Evolutionary conservation across 37 sponge, comb jelly and placozoan genomes (phyloP), one percentile per base, ranked within the genome.

Genomic region (Beroe ovata): DNA sequence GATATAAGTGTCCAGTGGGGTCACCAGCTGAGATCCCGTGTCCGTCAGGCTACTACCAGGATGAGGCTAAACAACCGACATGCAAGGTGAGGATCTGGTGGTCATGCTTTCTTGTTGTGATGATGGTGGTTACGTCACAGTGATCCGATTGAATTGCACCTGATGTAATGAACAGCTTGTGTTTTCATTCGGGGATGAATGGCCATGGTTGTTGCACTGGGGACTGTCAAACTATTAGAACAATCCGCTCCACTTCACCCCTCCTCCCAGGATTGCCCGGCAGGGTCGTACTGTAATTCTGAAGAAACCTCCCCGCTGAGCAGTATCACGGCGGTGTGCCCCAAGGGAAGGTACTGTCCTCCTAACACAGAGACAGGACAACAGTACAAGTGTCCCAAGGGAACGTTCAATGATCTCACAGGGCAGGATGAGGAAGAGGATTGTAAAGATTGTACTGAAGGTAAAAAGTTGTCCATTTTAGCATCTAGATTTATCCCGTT

Each of bases 371-470:
- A 37, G 29, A 8, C 36, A 6, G 29, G 6, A 26, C 19, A 38
- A 8, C 71, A 90, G 47, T 39, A 29, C 38, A 60, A 60, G 58
- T 91, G 91, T 88, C 91, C 91, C 29, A 88, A 90, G 29, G 89
- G 91, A 6, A 91, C 91, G 6, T 91, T 72, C 64, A 19, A 21
- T 37, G 89, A 89, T 59, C 8, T 33, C 19, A 18, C 23, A 20
- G 91, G 89, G 20, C 60, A 63, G 25, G 39, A 90, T 38, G 54
- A 88, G 29, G 14, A 23, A 20, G 23, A 20, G 4, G 40, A 91
- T n/a, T 91, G 91, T 89, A 90, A 38, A 23, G 30, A 91, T 11
- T 91, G 91, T 91, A 89, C 91, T 19, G 36, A 30, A 34, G 91
- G 91, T 89, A 90, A 47, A 11, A 11, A 11, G 54, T 47, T n/a